Evolutionary conservation across 2,888 invertebrate species (phyloP).

Genomic region (Chaetogeoica ovagalla): DNA sequence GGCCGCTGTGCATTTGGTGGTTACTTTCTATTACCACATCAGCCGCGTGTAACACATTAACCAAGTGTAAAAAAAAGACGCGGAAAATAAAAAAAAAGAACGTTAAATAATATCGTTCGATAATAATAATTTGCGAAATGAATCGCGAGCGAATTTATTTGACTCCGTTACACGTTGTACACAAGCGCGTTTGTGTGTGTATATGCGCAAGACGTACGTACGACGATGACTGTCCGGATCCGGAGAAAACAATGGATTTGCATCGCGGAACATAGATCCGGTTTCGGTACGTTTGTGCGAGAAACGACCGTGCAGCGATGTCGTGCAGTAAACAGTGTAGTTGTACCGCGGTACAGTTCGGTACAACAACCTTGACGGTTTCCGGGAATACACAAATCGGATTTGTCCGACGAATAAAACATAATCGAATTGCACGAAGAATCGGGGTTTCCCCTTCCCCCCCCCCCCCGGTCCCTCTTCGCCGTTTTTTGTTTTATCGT

Average conservation of each 20-base stretch:
- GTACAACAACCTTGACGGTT: slow-evolving; percentile 44
- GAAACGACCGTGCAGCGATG: slow-evolving; percentile 17
- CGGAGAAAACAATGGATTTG: slow-evolving; percentile 52
- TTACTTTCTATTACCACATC: slow-evolving; percentile 34
- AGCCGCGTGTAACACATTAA: background rate
- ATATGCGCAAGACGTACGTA: slow-evolving; percentile 1
- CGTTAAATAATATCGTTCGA: slow-evolving; percentile 18
- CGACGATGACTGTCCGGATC: slow-evolving; percentile 47
- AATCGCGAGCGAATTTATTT: background rate
- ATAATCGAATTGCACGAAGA: too few species aligned
- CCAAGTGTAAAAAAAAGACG: too few species aligned
- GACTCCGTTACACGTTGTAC: background rate
- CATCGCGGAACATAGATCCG: slow-evolving; percentile 47
- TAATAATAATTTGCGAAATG: too few species aligned
- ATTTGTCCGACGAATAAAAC: too few species aligned
- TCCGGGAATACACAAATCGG: slow-evolving; percentile 36
- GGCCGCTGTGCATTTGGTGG: too few species aligned
- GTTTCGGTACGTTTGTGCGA: slow-evolving; percentile 44
- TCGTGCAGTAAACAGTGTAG: background rate
- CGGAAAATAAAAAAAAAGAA: too few species aligned
- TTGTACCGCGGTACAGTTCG: slow-evolving; percentile 3
- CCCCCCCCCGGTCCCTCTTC: too few species aligned
- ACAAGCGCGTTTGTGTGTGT: too few species aligned
- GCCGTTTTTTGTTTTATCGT: too few species aligned
- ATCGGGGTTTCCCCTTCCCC: too few species aligned